Evolutionary conservation across 2,797 vertebrate genomes (phyloP).

Genomic region (Aldrovandia affinis): DNA sequence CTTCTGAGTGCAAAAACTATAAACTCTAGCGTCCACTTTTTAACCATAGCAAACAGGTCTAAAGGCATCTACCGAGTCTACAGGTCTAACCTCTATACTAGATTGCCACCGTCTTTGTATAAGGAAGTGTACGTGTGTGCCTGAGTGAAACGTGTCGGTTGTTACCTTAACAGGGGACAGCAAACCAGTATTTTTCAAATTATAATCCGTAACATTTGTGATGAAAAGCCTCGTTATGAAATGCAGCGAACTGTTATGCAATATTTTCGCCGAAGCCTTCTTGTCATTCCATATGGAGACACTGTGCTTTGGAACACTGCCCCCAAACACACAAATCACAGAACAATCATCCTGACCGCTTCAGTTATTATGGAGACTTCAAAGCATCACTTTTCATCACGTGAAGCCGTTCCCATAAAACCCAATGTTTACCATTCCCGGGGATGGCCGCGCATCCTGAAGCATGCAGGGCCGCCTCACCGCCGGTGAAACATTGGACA

Average conservation of each 20-base stretch:
- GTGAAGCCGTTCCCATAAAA: slow-evolving; percentile 52
- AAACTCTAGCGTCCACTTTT: background rate
- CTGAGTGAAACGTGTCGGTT: background rate
- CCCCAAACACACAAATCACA: slow-evolving; percentile 45
- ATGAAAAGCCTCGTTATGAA: background rate
- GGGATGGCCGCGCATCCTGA: slow-evolving; percentile 43
- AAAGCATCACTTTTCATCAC: slow-evolving; percentile 58
- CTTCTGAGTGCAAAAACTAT: too few relatives aligned
- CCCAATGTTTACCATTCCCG: slow-evolving; percentile 42
- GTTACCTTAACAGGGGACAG: background rate
- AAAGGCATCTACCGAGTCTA: background rate
- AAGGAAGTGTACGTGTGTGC: background rate
- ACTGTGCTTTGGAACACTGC: slow-evolving; percentile 38
- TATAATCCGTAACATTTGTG: background rate
- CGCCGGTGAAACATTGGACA: slow-evolving; percentile 50
- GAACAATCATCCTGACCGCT: slow-evolving; percentile 55
- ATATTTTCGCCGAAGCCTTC: background rate
- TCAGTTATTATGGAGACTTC: slow-evolving; percentile 45
- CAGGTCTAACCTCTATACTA: background rate
- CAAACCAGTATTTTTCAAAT: background rate
- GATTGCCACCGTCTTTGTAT: background rate
- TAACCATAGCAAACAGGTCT: background rate
- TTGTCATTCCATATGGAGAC: background rate
- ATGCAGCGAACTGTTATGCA: background rate
- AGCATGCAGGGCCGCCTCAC: slow-evolving; percentile 28